Percentiles rank a stretch among this genome's conserved stretches.
phyloP scores from a whole-genome alignment of 30 jellyfish, hydroid and myxozoan genomes.

The Rhopilema esculentum region DNA sequence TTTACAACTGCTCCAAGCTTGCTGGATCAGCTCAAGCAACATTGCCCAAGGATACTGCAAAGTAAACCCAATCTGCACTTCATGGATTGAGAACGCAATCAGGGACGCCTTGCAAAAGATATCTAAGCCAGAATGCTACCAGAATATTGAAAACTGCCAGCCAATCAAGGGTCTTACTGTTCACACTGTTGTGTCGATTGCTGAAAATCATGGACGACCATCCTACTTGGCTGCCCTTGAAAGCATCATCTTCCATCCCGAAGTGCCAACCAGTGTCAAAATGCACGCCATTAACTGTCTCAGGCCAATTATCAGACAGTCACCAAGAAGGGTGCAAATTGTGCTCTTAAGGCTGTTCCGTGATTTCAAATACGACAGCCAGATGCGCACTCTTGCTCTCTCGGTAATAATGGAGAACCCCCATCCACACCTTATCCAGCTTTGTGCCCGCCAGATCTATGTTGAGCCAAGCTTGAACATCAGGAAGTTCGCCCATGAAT shows the following conservation, averaged over 20 bases:
- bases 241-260: conserved; percentile 31
- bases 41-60: conserved; percentile 64
- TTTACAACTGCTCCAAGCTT: conserved; percentile 44
- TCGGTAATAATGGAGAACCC: conserved; percentile 76
- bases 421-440: conserved; percentile 56
- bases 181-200: conserved; percentile 50
- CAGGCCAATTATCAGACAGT: conserved; percentile 53
- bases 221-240: conserved; percentile 57
- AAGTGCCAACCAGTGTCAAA: conserved; percentile 34
- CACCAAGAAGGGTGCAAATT: conserved; percentile 58
- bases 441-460: conserved; percentile 53
- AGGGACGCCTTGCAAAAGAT: conserved; percentile 43
- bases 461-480: conserved; percentile 65
- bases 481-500: conserved; percentile 60
- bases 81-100: conserved; percentile 60
- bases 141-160: conserved; percentile 21
- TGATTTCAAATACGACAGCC: conserved; percentile 52
- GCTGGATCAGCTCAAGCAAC: conserved; percentile 73
- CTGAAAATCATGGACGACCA: conserved; percentile 71
- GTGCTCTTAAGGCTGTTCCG: conserved; percentile 59
- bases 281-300: conserved; percentile 48
- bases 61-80: conserved; percentile 40
- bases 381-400: conserved; percentile 65
- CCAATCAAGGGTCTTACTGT: conserved; percentile 37
- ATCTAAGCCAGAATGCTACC: conserved; percentile 34